Conservation (phyloP, 2,888 invertebrate species). For the Empis livida region DNA sequence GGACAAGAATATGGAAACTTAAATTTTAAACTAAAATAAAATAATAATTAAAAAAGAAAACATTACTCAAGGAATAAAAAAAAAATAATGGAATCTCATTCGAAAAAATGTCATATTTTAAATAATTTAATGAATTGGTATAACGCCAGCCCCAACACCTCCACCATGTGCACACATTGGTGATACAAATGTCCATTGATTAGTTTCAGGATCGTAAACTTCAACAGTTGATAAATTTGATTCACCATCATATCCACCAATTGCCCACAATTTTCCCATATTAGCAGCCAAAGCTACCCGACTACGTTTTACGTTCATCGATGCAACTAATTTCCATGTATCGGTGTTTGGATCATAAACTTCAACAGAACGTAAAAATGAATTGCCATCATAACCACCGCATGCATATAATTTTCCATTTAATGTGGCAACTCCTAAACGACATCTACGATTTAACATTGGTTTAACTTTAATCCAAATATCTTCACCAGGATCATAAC, state of each 20-base stretch:
- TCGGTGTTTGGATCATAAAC: conserved; percentile 62
- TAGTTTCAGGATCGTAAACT: conserved; percentile 60
- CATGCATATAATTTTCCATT: conserved; percentile 73
- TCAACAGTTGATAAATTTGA: conserved; percentile 74
- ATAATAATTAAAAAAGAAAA: no score
- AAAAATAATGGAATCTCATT: no score
- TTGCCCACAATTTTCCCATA: conserved; percentile 71
- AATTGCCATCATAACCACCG: conserved; percentile 75
- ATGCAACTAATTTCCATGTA: conserved; percentile 62
- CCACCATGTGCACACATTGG: conserved; percentile 80
- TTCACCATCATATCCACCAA: conserved; percentile 68
- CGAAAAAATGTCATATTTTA: no score
- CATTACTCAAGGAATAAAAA: no score
- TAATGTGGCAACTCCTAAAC: conserved; percentile 68
- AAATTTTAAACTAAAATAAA: no score
- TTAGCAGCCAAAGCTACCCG: conserved; percentile 71
- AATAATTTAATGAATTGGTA: conserved; percentile 39
- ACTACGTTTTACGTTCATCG: conserved; percentile 72
- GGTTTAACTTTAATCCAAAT: conserved; percentile 61
- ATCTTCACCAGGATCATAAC: conserved; percentile 60
- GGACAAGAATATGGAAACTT: no score
- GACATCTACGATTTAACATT: conserved; percentile 70
- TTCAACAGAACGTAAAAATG: conserved; percentile 71
- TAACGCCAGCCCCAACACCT: conserved; percentile 78
- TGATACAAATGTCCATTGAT: conserved; percentile 60